phyloP scores from a whole-genome alignment of 2,888 invertebrate species.

The Brenthis daphne region DNA sequence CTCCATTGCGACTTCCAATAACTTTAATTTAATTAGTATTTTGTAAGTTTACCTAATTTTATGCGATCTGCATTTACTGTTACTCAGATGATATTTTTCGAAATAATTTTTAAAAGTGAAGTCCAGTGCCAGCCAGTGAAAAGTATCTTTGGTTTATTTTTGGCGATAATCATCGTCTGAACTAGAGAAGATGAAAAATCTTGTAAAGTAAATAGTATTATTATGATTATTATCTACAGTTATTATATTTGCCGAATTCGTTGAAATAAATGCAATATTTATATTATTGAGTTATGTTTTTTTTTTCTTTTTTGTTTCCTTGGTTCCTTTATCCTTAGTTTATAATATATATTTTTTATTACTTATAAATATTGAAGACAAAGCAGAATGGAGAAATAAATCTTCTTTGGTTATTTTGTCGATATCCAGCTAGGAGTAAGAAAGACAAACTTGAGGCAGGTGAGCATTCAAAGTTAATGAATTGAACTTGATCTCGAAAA shows the following conservation, averaged over 20 bases:
- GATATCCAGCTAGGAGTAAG: constrained; percentile 43
- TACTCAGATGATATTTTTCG: constrained; percentile 71
- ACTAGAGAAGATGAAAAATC: constrained; percentile 68
- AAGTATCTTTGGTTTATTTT: constrained; percentile 57
- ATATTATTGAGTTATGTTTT: constrained; percentile 81
- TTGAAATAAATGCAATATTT: constrained; percentile 83
- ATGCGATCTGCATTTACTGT: constrained; percentile 80
- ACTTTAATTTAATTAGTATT: constrained; percentile 77
- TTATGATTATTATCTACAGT: constrained; percentile 81
- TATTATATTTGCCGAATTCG: constrained; percentile 82
- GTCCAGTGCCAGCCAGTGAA: constrained; percentile 76
- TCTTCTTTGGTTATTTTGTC: constrained; percentile 35
- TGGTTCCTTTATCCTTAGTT: constrained; percentile 72
- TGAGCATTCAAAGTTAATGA: constrained; percentile 55
- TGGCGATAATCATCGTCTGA: constrained; percentile 44
- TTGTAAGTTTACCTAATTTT: constrained; percentile 75
- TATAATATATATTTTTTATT: constrained; percentile 54
- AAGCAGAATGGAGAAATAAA: constrained; percentile 26
- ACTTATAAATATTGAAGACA: constrained; percentile 32
- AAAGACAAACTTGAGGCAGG: constrained; percentile 56
- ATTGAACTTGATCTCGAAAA: constrained; percentile 47
- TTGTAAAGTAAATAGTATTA: constrained; percentile 81
- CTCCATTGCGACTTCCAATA: constrained; percentile 78
- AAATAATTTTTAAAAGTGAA: constrained; percentile 70
- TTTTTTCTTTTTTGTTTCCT: constrained; percentile 69